Base-by-base conservation (phyloP, 2,888 invertebrate species). In the Noctua pronuba region DNA sequence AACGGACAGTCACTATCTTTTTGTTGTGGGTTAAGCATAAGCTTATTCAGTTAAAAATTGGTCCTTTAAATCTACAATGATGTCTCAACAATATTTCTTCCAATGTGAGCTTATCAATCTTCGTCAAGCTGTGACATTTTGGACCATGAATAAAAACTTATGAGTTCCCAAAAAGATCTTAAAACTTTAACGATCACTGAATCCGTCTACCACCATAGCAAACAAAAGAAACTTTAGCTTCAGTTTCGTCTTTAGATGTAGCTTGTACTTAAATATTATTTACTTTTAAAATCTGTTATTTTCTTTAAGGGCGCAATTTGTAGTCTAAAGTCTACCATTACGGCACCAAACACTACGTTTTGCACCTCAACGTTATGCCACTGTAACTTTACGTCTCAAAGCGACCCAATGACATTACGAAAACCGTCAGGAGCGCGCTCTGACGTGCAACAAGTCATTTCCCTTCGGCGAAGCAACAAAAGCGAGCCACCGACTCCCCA, bases 381-480 rank as follows among this genome's bases (percentile, higher is more conserved):
- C 77, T 76, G 80, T 84, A 77, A 86, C 67, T 78, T 72, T 69
- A 79, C 41, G 70, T 80, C 75, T 67, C 73, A 72, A 77, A 79
- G 67, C 74, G 79, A 41, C 64, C 72, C 81, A 83, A 81, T 83
- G 88, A 78, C 81, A 88, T 85, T 77, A 77, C 75, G 79, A 80
- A 80, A 88, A 83, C 81, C 88, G 80, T 85, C 88, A 83, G 79
- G 38, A 76, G 75, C 66, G 58, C 31, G 71, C 38, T 69, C 69
- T 84, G 89, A 82, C 87, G 77, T 73, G 67, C 83, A 84, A 88
- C 87, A 88, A 88, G 88, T 88, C 86, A 87, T 89, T 89, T 84
- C 78, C 79, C 78, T 85, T 84, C 77, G 79, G 62, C 67, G 76
- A 84, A 79, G 76, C 77, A 86, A 85, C 88, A 88, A 87, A 91